Evolutionary conservation across 2,113 vertebrate genomes (phyloP).

Genomic region (Miniopterus natalensis): DNA sequence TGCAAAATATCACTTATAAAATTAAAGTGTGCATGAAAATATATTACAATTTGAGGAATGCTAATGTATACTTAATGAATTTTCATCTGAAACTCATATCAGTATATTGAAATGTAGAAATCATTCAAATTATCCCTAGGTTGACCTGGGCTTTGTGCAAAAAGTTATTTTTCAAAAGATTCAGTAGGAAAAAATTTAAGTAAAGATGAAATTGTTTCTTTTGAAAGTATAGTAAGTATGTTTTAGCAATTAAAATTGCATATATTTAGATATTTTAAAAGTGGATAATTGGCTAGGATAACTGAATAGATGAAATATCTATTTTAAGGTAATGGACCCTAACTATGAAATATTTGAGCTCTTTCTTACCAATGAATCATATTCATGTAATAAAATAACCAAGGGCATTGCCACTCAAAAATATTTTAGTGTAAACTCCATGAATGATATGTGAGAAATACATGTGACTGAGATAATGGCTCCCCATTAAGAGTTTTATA

Average conservation of each 20-base stretch:
- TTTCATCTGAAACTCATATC: background rate
- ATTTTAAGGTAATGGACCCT: background rate
- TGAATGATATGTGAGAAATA: background rate
- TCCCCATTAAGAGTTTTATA: background rate
- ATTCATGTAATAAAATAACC: background rate
- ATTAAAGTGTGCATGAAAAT: background rate
- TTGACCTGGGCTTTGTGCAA: background rate
- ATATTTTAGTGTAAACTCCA: background rate
- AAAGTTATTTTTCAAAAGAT: background rate
- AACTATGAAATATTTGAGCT: background rate
- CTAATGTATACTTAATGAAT: background rate
- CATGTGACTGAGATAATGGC: rapidly evolving
- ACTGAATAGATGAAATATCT: background rate
- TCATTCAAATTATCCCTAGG: background rate
- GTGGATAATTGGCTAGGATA: background rate
- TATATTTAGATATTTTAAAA: background rate
- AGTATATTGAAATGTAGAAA: background rate
- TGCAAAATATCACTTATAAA: background rate
- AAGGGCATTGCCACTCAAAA: background rate
- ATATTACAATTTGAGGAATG: slow-evolving; percentile 2
- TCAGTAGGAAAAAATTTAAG: background rate
- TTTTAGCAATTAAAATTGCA: background rate
- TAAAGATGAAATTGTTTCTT: background rate
- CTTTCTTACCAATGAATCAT: background rate
- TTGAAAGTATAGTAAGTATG: background rate